Base-by-base conservation (phyloP, 2,888 invertebrate genomes). In the Drosophila robusta region DNA sequence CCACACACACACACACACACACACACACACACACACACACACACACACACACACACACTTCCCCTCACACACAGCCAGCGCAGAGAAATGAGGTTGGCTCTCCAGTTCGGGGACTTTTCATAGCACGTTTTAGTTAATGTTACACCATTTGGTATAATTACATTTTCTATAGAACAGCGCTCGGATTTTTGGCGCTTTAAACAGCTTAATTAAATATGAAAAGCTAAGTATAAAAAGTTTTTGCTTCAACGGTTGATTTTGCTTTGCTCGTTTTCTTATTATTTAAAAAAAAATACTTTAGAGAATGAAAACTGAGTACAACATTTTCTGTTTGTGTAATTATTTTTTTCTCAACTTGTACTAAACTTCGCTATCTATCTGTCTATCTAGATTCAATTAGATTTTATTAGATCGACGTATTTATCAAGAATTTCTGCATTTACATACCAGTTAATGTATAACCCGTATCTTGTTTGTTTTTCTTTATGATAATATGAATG, bases 91-190 rank as follows among this genome's bases (percentile, higher is more conserved):
- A 49, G 47, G 32, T 42, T 41, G 32, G 58, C 22, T 11, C 9
- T 11, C 9, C 39, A 24, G 38, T 56, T 34, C 11, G 34, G 12
- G 12, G 32, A 14, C 22, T 50, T 75, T 72, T 70, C 47, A 56
- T 42, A 51, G 58, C 67, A 70, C 74, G 74, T 79, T 82, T 84
- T 75, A 70, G 80, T 85, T 80, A 82, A 82, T 82, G 81, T 80
- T 80, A 75, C 82, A 85, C 75, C 81, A 85, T 80, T 85, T 80
- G 80, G 66, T 66, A 70, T 82, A 82, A 82, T 82, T 82, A 82
- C 82, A 78, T 80, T 82, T 76, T 75, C 75, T 58, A 81, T 79
- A 65, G 70, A 64, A 57, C 60, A 52, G 24, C n/a, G 47, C 49
- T 62, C 45, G 54, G 44, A 58, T 45, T 60, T 49, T 29, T 22